These are phyloP conservation scores for Tetranychus truncatus DNA, from an alignment of 2,888 invertebrate species.

Conservation along the genomic window DNA sequence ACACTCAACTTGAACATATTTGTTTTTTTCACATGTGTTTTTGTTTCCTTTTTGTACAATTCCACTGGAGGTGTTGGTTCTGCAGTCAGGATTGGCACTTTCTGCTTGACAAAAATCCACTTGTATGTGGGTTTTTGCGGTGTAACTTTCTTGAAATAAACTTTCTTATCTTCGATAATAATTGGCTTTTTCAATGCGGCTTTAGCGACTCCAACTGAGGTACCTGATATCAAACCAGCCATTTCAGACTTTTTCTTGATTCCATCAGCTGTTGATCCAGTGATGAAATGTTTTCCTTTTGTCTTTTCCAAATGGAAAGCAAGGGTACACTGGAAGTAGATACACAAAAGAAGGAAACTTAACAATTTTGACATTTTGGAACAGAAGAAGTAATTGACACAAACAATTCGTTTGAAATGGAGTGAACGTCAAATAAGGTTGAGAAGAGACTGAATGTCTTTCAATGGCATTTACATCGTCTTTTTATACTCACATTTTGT, in stretches of 20 bases:
- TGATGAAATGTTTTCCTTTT: not conserved
- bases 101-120: not conserved
- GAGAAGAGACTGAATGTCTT: no score
- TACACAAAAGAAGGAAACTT: no score
- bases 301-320: not conserved
- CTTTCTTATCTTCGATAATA: no score
- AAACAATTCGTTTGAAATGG: no score
- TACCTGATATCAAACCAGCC: not conserved
- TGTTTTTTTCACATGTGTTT: not conserved
- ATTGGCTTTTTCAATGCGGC: not conserved
- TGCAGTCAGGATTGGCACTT: not conserved
- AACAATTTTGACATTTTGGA: no score
- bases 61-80: not conserved
- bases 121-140: not conserved
- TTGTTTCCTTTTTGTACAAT: not conserved
- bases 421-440: no score
- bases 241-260: not conserved
- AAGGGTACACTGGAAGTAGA: no score
- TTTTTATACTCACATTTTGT: no score
- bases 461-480: no score
- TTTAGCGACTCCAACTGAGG: not conserved
- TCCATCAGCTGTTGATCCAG: not conserved
- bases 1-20: not conserved
- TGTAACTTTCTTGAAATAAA: not conserved
- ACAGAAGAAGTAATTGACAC: no score